Conservation (phyloP, 92 coral and sea anemone species). For the Pocillopora grandis region DNA sequence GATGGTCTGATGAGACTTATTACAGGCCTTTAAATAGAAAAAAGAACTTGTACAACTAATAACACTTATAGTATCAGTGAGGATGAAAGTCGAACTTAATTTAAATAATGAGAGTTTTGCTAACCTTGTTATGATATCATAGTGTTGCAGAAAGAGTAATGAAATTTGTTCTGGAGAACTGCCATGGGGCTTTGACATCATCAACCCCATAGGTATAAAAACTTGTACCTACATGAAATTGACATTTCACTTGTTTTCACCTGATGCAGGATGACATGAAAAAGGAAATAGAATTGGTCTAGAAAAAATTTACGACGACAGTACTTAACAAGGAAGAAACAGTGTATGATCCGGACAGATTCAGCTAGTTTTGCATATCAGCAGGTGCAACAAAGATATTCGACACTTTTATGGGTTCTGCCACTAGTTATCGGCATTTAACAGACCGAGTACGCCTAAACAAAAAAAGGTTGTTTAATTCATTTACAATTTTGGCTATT, state of each 20-base stretch:
- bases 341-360: conserved; percentile 37
- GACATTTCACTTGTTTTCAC: background rate
- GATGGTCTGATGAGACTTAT: too few species aligned
- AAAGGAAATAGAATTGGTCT: conserved; percentile 26
- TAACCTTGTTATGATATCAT: too few species aligned
- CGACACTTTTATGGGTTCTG: conserved; percentile 39
- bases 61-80: too few species aligned
- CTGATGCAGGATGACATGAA: conserved; percentile 47
- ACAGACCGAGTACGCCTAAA: background rate
- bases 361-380: conserved; percentile 27
- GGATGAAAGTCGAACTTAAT: too few species aligned
- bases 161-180: too few species aligned
- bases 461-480: conserved; percentile 29
- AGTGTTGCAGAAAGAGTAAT: too few species aligned
- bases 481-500: conserved; percentile 45
- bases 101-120: too few species aligned
- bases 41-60: too few species aligned
- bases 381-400: conserved; percentile 53
- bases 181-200: background rate
- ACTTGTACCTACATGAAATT: too few species aligned
- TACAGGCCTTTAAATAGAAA: too few species aligned
- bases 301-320: conserved; percentile 21
- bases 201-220: background rate
- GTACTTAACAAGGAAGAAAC: conserved; percentile 7
- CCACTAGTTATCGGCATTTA: background rate